Evolutionary conservation across 2,888 invertebrate species (phyloP).

Genomic region (Stenotaenia linearis): DNA sequence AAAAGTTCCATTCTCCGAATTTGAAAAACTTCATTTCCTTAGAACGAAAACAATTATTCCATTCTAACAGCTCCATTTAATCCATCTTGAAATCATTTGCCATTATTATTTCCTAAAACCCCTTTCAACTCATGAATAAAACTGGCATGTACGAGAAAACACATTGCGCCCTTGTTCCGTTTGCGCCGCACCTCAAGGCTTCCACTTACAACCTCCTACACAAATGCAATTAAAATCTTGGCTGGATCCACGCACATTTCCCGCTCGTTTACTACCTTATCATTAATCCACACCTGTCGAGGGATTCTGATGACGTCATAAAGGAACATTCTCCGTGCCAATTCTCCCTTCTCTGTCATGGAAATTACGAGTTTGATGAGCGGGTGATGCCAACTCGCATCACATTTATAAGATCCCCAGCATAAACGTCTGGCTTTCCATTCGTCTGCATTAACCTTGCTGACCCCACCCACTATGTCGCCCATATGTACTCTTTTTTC

Average conservation of each 20-base stretch:
- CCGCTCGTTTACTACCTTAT: neutral
- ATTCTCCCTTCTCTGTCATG: neutral
- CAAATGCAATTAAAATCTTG: neutral
- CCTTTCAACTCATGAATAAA: neutral
- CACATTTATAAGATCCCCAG: neutral
- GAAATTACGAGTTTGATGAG: neutral
- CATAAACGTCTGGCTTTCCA: neutral
- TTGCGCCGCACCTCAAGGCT: neutral
- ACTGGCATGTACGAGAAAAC: neutral
- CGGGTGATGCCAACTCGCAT: neutral
- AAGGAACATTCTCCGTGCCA: neutral
- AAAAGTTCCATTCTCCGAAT: no score
- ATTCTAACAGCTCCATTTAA: no score
- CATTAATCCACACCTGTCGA: neutral
- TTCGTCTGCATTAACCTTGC: neutral
- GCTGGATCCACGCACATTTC: neutral
- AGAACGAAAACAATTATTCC: no score
- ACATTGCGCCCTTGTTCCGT: neutral
- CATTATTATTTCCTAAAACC: neutral
- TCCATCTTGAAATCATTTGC: no score
- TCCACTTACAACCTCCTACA: neutral
- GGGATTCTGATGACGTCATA: neutral
- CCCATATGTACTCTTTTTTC: neutral
- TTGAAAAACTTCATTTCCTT: no score
- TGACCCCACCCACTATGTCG: neutral